Conservation (phyloP, 2,888 invertebrate genomes). For the Lasioglossum malachurum region DNA sequence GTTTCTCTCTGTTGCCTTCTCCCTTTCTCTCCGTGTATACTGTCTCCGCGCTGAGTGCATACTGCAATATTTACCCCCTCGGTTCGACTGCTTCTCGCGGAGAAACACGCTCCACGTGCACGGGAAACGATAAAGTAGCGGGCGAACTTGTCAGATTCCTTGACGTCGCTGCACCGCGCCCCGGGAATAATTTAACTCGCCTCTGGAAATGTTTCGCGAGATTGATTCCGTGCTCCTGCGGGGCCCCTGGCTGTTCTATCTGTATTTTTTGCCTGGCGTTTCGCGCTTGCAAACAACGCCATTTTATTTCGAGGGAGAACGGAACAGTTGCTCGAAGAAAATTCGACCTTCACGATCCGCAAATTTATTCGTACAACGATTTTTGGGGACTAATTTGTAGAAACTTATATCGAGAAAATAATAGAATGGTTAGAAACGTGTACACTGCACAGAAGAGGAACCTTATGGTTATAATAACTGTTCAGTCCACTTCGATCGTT, state of each 20-base stretch:
- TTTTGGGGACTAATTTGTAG: background rate
- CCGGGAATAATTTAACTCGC: conserved; percentile 48
- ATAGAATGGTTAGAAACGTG: background rate
- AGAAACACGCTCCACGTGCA: conserved; percentile 29
- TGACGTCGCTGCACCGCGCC: conserved; percentile 52
- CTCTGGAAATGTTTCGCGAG: conserved; percentile 3
- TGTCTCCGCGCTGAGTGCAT: conserved; percentile 81
- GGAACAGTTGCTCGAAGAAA: background rate
- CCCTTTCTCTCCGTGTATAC: conserved; percentile 66
- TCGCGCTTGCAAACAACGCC: background rate
- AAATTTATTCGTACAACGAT: background rate
- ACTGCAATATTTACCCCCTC: conserved; percentile 81
- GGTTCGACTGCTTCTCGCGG: conserved; percentile 27
- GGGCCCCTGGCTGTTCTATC: background rate
- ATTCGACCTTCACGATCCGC: background rate
- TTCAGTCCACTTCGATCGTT: background rate
- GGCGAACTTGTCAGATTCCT: conserved; percentile 62
- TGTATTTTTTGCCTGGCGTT: conserved; percentile 13
- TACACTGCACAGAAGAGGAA: background rate
- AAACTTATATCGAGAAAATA: background rate
- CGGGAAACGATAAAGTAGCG: conserved; percentile 56
- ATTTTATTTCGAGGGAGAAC: background rate
- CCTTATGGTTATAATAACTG: background rate
- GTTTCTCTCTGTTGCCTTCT: conserved; percentile 27
- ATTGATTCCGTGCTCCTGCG: conserved; percentile 30